These are phyloP conservation scores for Picus viridis DNA, from an alignment of 2,797 vertebrate species.

Conservation along the genomic window DNA sequence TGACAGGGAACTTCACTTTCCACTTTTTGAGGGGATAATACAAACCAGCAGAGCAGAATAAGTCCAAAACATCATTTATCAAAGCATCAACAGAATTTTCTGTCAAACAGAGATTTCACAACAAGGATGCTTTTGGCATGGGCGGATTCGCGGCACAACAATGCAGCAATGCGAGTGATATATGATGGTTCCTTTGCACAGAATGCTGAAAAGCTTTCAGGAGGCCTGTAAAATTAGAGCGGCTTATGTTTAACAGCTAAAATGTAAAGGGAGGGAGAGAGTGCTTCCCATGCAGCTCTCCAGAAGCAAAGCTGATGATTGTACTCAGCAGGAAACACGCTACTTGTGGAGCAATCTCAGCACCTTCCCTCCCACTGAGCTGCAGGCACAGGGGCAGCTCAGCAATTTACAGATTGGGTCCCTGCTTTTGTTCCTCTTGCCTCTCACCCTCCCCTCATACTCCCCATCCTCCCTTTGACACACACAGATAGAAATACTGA, in stretches of 20 bases:
- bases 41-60: conserved; percentile 6
- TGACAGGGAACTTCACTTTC: neutral
- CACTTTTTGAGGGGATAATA: neutral
- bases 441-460: neutral
- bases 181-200: fast-evolving
- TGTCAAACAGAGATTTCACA: conserved; percentile 6
- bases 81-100: conserved; percentile 3
- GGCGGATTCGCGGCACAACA: neutral
- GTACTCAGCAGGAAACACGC: neutral
- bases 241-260: neutral
- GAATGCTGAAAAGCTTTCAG: neutral
- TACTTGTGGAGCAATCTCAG: neutral
- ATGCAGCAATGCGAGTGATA: fast-evolving
- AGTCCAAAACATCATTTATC: neutral
- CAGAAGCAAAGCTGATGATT: neutral
- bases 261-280: neutral
- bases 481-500: neutral
- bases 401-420: neutral
- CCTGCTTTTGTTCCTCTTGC: neutral
- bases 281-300: neutral
- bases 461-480: neutral
- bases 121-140: neutral
- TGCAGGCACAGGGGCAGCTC: neutral
- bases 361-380: neutral
- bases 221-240: neutral